Base-by-base conservation (phyloP, 2,888 invertebrate genomes). In the Malthinus seriepunctatus region DNA sequence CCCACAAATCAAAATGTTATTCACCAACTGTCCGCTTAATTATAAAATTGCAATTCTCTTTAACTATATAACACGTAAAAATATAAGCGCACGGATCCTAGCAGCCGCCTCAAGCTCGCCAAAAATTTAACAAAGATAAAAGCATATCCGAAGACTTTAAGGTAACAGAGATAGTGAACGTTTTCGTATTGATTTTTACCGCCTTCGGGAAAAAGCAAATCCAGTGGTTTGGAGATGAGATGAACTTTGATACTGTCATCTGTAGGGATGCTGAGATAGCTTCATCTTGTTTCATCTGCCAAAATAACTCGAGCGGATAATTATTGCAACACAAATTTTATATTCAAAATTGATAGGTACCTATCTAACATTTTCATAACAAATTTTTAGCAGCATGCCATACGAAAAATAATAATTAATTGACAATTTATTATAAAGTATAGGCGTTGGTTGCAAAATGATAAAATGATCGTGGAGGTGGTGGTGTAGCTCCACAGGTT, bases 11-110 rank as follows among this genome's bases (percentile, higher is more conserved):
- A 32, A 15, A 48, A 46, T 44, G 23, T 23, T 53, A 39, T 50
- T 51, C 50, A 58, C 54, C 51, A 60, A 62, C 63, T 39, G 48
- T 32, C 67, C 61, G 69, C 70, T 70, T 71, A 73, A 75, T 75
- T 74, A 74, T 71, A 73, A 75, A 75, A 75, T 76, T 73, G 69
- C 75, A 65, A 69, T 23, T 23, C 23, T 23, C 23, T 23, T 23
- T 71, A 69, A 71, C 69, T 69, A 68, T 62, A 67, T 69, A 51
- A 56, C 62, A 71, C 69, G 74, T 76, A 77, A 75, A 78, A 76
- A 77, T 78, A 76, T 75, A 73, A 71, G 69, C 75, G 74, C 70
- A 73, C 76, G 73, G 71, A 74, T 76, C 74, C 73, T 72, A 68
- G 72, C 69, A 51, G 48, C 67, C 68, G 69, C 70, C 69, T 68